Conservation (phyloP, 2,797 vertebrate species). For the Hozukius guyotensis region DNA sequence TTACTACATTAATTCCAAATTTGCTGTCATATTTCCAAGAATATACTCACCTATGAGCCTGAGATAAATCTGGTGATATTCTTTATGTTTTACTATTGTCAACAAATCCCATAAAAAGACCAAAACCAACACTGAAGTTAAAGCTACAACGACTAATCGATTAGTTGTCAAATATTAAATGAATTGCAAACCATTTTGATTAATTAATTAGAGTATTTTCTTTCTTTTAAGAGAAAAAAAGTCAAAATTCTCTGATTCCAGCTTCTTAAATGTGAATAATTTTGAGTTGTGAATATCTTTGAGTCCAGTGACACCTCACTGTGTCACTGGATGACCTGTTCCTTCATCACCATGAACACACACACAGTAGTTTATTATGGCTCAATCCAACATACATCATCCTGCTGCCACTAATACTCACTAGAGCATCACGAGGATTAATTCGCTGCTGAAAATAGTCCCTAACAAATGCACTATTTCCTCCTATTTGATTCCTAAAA, state of each 20-base stretch:
- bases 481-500: background rate
- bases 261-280: no score
- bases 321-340: no score
- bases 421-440: background rate
- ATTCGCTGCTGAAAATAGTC: background rate
- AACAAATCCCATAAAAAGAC: slow-evolving; percentile 4
- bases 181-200: no score
- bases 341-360: no score
- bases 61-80: background rate
- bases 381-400: no score
- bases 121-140: background rate
- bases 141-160: no score
- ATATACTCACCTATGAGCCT: slow-evolving; percentile 1
- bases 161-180: no score
- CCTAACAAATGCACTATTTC: background rate
- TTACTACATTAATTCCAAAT: background rate
- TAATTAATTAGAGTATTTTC: no score
- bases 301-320: background rate
- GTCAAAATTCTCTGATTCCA: no score
- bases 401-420: background rate
- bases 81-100: background rate
- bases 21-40: background rate
- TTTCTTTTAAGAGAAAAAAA: no score
- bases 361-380: no score
- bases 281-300: no score